Evolutionary conservation across 2,888 invertebrate genomes (phyloP), one percentile per base, ranked within the genome.

Genomic region (Diarsia rubi): DNA sequence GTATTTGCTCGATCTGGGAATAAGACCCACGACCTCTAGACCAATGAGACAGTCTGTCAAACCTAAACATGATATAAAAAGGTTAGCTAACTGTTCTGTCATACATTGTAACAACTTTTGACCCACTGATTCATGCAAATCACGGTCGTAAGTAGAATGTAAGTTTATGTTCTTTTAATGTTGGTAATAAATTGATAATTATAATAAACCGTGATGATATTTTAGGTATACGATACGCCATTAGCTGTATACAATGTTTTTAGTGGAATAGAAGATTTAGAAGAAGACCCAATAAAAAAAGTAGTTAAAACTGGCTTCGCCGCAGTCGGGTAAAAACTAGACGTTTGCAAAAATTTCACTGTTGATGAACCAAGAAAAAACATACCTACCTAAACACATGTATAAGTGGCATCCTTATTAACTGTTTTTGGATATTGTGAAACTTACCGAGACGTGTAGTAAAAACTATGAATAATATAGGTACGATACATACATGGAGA

Each of bases 381-480:
- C 3, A 54, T 52, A n/a, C 12, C 8, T 37, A 27, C 3, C 27
- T 16, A 31, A n/a, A 42, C 16, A 59, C 1, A 24, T 4, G 8
- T 16, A 27, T 47, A 11, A 11, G 6, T 37, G 16, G 3, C 21
- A 42, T 69, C 19, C 3, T 60, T 37, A 78, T 78, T 37, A 69
- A 69, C 14, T 21, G 8, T 78, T 19, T 69, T 52, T 47, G 42
- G 1, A 16, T 19, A 31, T 0, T 49, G 52, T 52, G 1, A 37
- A 44, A 63, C 27, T 21, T 45, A 24, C 5, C 6, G 27, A 49
- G 27, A 62, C 52, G 8, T 59, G 42, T 1, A 21, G 37, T 62
- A 79, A 57, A 72, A 69, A 42, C 24, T 37, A 3, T 78, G 69
- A 80, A 73, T 69, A 69, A 79, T 79, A 24, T 49, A 31, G 9